Evolutionary conservation across 2,888 invertebrate species (phyloP).

Genomic region (Perithous albicinctus): DNA sequence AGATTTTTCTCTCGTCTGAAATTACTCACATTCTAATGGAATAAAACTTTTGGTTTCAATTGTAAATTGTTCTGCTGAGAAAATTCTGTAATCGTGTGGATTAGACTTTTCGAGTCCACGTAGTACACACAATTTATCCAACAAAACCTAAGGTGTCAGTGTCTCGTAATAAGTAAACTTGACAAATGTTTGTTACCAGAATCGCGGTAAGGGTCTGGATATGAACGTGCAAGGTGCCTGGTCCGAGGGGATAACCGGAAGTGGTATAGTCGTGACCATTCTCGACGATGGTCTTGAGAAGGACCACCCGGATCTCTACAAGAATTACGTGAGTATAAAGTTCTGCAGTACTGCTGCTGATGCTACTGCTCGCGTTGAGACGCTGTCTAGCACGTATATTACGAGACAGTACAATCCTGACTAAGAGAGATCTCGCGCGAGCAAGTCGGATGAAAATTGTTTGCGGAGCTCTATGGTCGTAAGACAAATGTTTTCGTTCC

Average conservation of each 20-base stretch:
- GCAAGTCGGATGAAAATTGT: neutral
- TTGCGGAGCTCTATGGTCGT: neutral
- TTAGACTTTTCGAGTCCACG: too few relatives aligned
- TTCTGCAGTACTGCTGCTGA: neutral
- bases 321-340: conserved; percentile 94
- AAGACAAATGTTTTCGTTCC: conserved; percentile 35
- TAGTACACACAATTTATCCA: too few relatives aligned
- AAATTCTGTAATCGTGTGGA: too few relatives aligned
- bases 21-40: too few relatives aligned
- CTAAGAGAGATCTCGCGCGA: conserved; percentile 12
- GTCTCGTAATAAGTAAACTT: conserved; percentile 23
- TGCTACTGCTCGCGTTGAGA: neutral
- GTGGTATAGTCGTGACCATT: conserved; percentile 97
- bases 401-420: conserved; percentile 25
- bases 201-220: conserved; percentile 95
- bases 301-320: conserved; percentile 96
- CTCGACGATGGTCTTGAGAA: conserved; percentile 98
- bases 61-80: too few relatives aligned
- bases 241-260: conserved; percentile 97
- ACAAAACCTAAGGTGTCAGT: too few relatives aligned
- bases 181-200: conserved; percentile 86
- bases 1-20: too few relatives aligned
- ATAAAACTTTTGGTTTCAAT: too few relatives aligned
- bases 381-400: conserved; percentile 5
- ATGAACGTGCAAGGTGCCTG: conserved; percentile 99